Percentiles rank a stretch among this genome's conserved stretches.
Evolutionary conservation across 2,888 invertebrate genomes (phyloP).

Genomic region (Dolichopus griseipennis): DNA sequence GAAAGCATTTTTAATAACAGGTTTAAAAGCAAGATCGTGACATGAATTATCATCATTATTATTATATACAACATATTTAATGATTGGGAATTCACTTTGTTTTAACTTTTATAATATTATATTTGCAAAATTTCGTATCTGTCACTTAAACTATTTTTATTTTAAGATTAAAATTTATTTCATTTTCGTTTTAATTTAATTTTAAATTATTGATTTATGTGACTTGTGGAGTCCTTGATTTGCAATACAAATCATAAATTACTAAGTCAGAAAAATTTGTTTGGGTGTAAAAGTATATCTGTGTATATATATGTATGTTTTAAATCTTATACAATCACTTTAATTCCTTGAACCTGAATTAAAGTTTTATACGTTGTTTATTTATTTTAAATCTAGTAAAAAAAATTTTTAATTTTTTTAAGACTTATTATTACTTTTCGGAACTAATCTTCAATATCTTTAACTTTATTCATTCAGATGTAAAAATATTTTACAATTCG

Average conservation of each 20-base stretch:
- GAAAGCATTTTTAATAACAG: constrained; percentile 4
- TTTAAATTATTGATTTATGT: not conserved
- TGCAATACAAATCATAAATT: not conserved
- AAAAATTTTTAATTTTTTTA: too few species aligned
- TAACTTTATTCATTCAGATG: too few species aligned
- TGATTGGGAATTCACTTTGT: not conserved
- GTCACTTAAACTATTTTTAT: not conserved
- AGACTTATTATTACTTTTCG: too few species aligned
- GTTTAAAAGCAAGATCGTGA: constrained; percentile 1
- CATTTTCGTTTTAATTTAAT: not conserved
- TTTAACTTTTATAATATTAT: not conserved
- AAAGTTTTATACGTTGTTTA: too few species aligned
- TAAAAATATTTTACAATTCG: too few species aligned
- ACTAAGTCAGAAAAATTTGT: too few species aligned
- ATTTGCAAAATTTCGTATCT: not conserved
- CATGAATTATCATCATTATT: constrained; percentile 6
- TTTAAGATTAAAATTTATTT: not conserved
- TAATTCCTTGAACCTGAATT: too few species aligned
- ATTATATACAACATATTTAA: not conserved
- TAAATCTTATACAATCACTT: too few species aligned
- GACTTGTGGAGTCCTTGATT: not conserved
- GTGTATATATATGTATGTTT: too few species aligned
- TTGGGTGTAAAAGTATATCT: too few species aligned
- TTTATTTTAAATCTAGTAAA: too few species aligned
- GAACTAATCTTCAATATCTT: too few species aligned